Evolutionary conservation across 2,888 invertebrate species (phyloP), one percentile per base, ranked within the genome.

Genomic region (Cybosia mesomella): DNA sequence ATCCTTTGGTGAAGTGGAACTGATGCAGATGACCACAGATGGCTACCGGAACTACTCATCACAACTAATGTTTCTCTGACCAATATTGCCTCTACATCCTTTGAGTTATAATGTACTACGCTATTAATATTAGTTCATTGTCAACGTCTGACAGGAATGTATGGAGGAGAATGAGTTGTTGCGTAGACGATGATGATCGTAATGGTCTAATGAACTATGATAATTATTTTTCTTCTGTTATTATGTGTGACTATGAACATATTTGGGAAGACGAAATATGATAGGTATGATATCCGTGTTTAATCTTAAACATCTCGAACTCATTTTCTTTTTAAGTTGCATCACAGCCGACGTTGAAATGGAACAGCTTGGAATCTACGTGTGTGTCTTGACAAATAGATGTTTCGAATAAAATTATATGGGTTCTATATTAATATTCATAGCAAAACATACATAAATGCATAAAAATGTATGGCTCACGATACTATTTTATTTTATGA

Each of bases 361-460:
- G 49, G n/a, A 49, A 49, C 49, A 49, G 18, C 49, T 49, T 49
- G 49, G n/a, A 18, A 18, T 18, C 49, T 49, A 18, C 49, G 49
- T 18, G 49, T 49, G 49, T 49, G 49, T n/a, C n/a, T 49, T 49
- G 49, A 49, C 49, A 49, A 49, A 49, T 49, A 49, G 49, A 49
- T 49, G 24, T 24, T 28, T 28, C 1, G 22, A 18, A 55, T 24
- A 18, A 24, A 55, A 15, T n/a, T 5, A 55, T 55, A 28, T 24
- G 55, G 15, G 7, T 55, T 55, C 55, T 55, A 21, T 15, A 28
- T 24, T 55, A 55, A 21, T 55, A 28, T 18, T 24, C 24, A 24
- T 24, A 7, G 13, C 15, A 15, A 55, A 24, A 8, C 18, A 24
- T 55, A 7, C 24, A 24, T 21, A 13, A 5, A 18, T 18, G 5